A percentile compares a stretch with the other conserved stretches of the same genome.
These are phyloP conservation scores for Nasonia giraulti DNA, from an alignment of 1,140 invertebrate species.

Conservation along the genomic window DNA sequence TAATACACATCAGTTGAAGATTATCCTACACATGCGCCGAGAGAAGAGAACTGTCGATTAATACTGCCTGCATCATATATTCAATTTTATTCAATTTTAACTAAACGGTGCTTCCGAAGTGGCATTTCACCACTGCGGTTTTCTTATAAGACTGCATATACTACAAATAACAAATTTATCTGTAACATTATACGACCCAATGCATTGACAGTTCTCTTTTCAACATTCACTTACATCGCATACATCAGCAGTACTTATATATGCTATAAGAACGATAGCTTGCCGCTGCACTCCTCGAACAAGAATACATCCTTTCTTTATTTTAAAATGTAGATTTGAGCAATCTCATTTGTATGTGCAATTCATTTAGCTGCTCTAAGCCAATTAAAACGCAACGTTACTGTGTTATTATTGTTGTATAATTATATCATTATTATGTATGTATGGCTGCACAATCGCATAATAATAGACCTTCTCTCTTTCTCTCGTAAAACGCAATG, in stretches of 20 bases:
- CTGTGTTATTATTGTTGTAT: conserved; percentile 23
- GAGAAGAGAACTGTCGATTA: background rate
- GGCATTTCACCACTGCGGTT: background rate
- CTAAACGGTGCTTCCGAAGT: background rate
- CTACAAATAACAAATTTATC: no score
- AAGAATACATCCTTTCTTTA: background rate
- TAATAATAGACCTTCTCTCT: background rate
- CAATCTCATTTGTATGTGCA: conserved; percentile 29
- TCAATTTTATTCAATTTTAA: background rate
- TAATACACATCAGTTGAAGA: no score
- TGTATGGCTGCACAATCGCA: conserved; percentile 44
- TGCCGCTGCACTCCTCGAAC: no score
- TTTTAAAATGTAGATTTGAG: no score
- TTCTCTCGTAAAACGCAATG: conserved; percentile 11
- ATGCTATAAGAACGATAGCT: no score
- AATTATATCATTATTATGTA: conserved; percentile 20
- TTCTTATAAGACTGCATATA: no score
- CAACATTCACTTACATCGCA: background rate
- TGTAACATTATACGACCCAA: no score
- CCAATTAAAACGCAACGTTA: conserved; percentile 1
- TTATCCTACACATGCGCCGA: background rate
- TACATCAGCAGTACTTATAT: no score
- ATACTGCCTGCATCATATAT: background rate
- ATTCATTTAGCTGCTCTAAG: conserved; percentile 20
- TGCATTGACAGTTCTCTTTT: background rate